Percentiles rank a stretch among this genome's conserved stretches.
phyloP scores from a whole-genome alignment of 2,888 invertebrate species.

The Trachelus iudaicus region DNA sequence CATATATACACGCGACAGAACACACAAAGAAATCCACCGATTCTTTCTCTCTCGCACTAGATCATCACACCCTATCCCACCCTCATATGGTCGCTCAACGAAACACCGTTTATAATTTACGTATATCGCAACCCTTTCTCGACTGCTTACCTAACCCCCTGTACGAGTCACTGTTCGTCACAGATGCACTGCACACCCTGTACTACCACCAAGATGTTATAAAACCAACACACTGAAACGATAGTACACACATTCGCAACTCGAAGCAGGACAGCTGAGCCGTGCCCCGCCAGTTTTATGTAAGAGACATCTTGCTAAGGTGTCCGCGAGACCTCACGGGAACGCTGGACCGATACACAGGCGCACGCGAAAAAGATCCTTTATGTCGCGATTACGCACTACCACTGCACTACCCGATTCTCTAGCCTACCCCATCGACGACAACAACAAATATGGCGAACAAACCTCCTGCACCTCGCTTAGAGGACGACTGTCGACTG shows the following conservation, averaged over 20 bases:
- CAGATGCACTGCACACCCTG: conserved; percentile 21
- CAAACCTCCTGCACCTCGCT: conserved; percentile 42
- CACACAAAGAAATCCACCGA: conserved; percentile 11
- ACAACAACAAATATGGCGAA: conserved; percentile 87
- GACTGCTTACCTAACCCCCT: conserved; percentile 2
- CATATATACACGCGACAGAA: not conserved
- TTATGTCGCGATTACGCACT: conserved; percentile 23
- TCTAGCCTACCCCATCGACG: conserved; percentile 74
- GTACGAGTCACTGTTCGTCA: conserved; percentile 19
- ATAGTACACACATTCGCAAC: conserved; percentile 25
- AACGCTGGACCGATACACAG: conserved; percentile 9
- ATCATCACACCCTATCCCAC: conserved; percentile 10
- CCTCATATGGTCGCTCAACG: not conserved
- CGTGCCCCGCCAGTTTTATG: conserved; percentile 41
- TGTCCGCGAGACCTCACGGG: conserved; percentile 7
- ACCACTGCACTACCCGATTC: conserved; percentile 28
- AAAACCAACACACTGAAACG: not conserved
- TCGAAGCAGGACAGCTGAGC: conserved; percentile 52
- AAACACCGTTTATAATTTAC: not conserved
- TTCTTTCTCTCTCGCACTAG: not conserved
- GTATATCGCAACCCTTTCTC: not conserved
- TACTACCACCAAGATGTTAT: not conserved
- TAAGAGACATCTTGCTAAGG: conserved; percentile 38
- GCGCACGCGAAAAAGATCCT: conserved; percentile 12
- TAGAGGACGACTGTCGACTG: conserved; percentile 34